phyloP scores from a whole-genome alignment of 2,797 vertebrate species.

The Mormyrops attenuatus region DNA sequence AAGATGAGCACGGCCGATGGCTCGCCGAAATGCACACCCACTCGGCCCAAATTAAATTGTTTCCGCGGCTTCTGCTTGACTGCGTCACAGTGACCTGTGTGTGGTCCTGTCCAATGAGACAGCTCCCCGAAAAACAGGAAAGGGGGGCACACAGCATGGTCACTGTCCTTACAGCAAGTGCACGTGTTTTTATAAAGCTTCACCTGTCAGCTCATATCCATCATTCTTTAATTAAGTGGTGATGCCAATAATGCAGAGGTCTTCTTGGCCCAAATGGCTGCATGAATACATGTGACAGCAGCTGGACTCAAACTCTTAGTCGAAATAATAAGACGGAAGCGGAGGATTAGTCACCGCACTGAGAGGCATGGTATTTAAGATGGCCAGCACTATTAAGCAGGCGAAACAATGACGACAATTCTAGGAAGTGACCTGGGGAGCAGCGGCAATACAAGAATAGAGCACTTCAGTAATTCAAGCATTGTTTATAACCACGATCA shows the following conservation, averaged over 20 bases:
- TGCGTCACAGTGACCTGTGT: background rate
- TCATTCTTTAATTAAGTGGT: background rate
- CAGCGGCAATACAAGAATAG: background rate
- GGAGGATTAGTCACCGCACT: constrained; percentile 37
- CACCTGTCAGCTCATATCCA: background rate
- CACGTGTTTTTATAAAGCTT: background rate
- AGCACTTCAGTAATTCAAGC: background rate
- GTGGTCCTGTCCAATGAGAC: background rate
- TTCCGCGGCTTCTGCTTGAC: background rate
- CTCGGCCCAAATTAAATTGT: constrained; percentile 7
- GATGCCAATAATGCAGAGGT: background rate
- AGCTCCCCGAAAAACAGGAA: background rate
- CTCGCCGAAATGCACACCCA: background rate
- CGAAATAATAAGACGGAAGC: background rate
- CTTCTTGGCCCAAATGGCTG: background rate
- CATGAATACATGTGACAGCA: background rate
- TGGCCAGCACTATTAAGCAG: constrained; percentile 25
- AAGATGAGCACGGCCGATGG: constrained; percentile 9
- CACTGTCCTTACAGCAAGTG: background rate
- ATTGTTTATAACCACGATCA: background rate
- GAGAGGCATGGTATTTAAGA: constrained; percentile 33
- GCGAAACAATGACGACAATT: background rate
- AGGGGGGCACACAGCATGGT: no score
- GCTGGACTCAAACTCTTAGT: constrained; percentile 15
- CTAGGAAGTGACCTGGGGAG: background rate